Evolutionary conservation across 2,113 vertebrate genomes (phyloP).

Genomic region (Psilopsiagon aymara): DNA sequence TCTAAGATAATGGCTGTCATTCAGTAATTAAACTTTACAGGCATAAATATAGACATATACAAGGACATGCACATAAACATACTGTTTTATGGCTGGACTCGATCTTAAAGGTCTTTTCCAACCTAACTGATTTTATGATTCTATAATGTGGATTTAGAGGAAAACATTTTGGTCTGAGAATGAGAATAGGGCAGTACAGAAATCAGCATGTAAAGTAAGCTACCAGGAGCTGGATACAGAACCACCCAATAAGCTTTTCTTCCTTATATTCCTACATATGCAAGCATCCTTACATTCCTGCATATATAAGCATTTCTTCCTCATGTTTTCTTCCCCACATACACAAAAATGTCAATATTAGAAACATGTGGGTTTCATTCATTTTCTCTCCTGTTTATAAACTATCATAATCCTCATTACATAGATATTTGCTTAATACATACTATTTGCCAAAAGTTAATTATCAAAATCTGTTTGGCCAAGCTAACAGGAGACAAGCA

Average conservation of each 20-base stretch:
- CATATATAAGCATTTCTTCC: background rate
- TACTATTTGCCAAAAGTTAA: background rate
- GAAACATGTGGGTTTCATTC: background rate
- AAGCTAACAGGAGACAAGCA: background rate
- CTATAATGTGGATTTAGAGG: background rate
- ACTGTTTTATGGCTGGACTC: background rate
- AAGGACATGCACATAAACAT: background rate
- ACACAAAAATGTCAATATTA: background rate
- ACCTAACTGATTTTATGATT: background rate
- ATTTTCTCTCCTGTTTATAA: background rate
- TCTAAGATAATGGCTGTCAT: background rate
- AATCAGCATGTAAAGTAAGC: background rate
- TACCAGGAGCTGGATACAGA: background rate
- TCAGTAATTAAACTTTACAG: background rate
- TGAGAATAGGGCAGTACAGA: background rate
- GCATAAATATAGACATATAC: background rate
- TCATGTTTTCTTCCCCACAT: background rate
- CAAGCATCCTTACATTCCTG: background rate
- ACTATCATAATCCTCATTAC: background rate
- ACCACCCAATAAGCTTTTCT: background rate
- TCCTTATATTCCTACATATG: background rate
- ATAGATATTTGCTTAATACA: background rate
- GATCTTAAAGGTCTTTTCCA: background rate
- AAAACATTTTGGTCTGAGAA: background rate
- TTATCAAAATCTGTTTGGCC: background rate